Evolutionary conservation across 1,140 invertebrate genomes (phyloP).

Genomic region (Dolichoris vasculosae): DNA sequence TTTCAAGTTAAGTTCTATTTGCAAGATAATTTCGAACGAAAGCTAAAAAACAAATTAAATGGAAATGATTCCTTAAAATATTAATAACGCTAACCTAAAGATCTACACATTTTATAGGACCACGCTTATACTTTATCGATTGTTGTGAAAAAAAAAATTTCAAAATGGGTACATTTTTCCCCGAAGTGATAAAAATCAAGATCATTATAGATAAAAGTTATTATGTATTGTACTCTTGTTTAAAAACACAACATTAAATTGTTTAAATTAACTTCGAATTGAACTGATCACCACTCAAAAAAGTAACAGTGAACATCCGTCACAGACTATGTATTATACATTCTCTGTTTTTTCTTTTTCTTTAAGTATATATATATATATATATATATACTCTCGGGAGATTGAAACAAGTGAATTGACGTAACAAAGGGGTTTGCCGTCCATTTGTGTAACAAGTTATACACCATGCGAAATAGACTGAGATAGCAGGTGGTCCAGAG

Average conservation of each 20-base stretch:
- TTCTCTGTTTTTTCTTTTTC: background rate
- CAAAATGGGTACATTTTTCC: too few species aligned
- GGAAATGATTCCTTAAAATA: too few species aligned
- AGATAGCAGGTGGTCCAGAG: constrained; percentile 7
- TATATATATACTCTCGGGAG: background rate
- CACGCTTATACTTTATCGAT: too few species aligned
- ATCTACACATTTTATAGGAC: too few species aligned
- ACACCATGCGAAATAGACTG: background rate
- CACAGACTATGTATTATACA: background rate
- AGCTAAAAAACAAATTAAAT: too few species aligned
- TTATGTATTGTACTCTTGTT: too few species aligned
- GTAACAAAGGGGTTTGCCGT: background rate
- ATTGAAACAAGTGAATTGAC: constrained; percentile 38
- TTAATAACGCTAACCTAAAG: too few species aligned
- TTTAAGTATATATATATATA: constrained; percentile 2
- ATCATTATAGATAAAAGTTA: too few species aligned
- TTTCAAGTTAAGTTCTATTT: background rate
- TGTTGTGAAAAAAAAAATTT: too few species aligned
- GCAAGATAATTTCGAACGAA: too few species aligned
- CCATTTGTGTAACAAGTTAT: background rate
- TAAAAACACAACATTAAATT: too few species aligned
- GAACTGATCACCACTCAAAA: background rate
- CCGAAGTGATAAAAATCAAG: too few species aligned
- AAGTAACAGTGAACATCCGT: background rate
- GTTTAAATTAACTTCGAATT: background rate